Base-by-base conservation (phyloP, 2,888 invertebrate species). In the Eucera pruinosa region DNA sequence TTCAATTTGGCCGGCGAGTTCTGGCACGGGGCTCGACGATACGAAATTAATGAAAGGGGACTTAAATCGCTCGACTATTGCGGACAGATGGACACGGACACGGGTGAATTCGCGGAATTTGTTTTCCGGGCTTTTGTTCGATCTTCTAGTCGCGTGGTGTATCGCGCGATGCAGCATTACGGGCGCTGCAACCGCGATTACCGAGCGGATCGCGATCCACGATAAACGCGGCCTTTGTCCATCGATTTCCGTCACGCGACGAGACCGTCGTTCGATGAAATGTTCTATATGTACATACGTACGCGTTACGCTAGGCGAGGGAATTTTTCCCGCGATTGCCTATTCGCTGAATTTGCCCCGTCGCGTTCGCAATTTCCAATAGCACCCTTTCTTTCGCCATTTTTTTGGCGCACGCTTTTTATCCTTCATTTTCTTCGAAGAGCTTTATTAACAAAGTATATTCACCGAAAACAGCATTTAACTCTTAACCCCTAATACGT, bases 221-320 rank as follows among this genome's bases (percentile, higher is more conserved):
- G 71, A 48, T 33, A 50, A 43, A 69, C 75, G 65, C 48, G 45
- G 55, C 64, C 33, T 62, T 62, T 48, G 52, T 39, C 39, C 75
- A 57, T 57, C 43, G 61, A 68, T 68, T 75, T 67, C 45, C 36
- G 57, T 57, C 67, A 61, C 67, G 65, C 75, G 61, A 45, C n/a
- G n/a, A 33, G 4, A 3, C 39, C n/a, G 7, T 11, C 57, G 48
- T 75, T 58, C 76, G 57, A 60, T 45, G 61, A 48, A 7, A 76
- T n/a, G n/a, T n/a, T n/a, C n/a, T n/a, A n/a, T n/a, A 57, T 43
- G 36, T 48, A n/a, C n/a, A n/a, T 65, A 39, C 73, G 7, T 27
- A 27, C 60, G 13, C 20, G 4, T 36, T 33, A 25, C 48, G 23
- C n/a, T 3, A 1, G 15, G 9, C 39, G 27, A 48, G 41, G 2